Conservation (phyloP, 2,888 invertebrate genomes). For the Oscheius sp. region DNA sequence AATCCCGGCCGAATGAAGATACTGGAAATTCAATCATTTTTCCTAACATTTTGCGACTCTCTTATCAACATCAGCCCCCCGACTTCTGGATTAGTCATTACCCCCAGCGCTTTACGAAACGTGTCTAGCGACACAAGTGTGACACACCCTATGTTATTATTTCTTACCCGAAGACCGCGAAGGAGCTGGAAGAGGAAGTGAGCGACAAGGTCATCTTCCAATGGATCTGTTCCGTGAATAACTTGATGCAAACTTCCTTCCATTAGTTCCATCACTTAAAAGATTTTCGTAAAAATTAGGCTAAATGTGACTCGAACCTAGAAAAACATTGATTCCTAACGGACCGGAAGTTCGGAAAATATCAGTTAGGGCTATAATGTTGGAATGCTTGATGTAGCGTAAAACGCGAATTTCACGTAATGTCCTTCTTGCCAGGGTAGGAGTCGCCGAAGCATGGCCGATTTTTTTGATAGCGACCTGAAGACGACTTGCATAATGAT, state of each 20-base stretch:
- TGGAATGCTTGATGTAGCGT: slow-evolving; percentile 62
- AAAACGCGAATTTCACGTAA: slow-evolving; percentile 66
- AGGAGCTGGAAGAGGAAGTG: slow-evolving; percentile 61
- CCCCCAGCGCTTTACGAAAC: slow-evolving; percentile 6
- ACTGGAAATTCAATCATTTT: slow-evolving; percentile 50
- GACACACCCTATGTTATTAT: background rate
- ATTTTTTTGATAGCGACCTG: slow-evolving; percentile 68
- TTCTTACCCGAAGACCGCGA: slow-evolving; percentile 54
- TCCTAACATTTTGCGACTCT: background rate
- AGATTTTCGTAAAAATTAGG: background rate
- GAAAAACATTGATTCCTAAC: slow-evolving; percentile 63
- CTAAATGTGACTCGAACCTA: slow-evolving; percentile 41
- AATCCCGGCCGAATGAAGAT: slow-evolving; percentile 64
- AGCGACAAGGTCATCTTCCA: slow-evolving; percentile 58
- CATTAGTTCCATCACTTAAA: slow-evolving; percentile 67
- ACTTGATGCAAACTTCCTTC: slow-evolving; percentile 64
- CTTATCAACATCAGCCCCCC: background rate
- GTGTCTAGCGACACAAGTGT: background rate
- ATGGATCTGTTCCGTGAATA: slow-evolving; percentile 59
- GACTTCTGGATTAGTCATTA: slow-evolving; percentile 12
- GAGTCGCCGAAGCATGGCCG: slow-evolving; percentile 67
- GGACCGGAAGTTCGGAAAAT: slow-evolving; percentile 66
- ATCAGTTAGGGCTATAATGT: slow-evolving; percentile 63
- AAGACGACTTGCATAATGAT: background rate
- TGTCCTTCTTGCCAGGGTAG: slow-evolving; percentile 64